phyloP scores from a whole-genome alignment of 2,797 vertebrate genomes.

The Peromyscus melanophrys region DNA sequence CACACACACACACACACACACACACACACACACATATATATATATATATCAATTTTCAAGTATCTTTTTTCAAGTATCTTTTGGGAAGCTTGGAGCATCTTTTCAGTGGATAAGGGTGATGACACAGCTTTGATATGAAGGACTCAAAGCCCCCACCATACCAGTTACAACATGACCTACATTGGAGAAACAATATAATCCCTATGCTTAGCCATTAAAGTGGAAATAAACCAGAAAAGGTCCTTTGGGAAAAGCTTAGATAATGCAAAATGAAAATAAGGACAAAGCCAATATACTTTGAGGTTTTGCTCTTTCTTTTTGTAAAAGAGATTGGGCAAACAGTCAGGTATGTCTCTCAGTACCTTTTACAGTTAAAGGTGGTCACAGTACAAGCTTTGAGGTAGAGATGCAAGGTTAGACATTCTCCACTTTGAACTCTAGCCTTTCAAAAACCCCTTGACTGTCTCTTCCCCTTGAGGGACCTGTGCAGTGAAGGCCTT shows the following conservation, averaged over 20 bases:
- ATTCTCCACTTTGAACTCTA: not conserved
- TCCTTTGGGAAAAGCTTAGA: not conserved
- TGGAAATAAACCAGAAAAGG: not conserved
- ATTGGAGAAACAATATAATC: not conserved
- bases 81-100: not conserved
- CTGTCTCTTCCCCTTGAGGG: not conserved
- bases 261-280: not conserved
- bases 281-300: not conserved
- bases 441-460: not conserved
- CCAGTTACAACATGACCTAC: not conserved
- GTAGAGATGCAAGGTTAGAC: not conserved
- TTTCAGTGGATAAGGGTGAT: not conserved
- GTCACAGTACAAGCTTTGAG: not conserved
- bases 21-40: too few relatives aligned
- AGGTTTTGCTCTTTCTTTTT: not conserved
- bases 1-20: too few relatives aligned
- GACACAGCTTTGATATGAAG: not conserved
- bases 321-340: not conserved
- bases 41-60: not conserved
- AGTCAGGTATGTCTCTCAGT: not conserved
- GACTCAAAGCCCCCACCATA: too few relatives aligned
- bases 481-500: not conserved
- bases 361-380: too few relatives aligned
- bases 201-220: not conserved
- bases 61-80: not conserved